Conservation (phyloP, 1,140 invertebrate species). For the Rhagoletis zephyria region DNA sequence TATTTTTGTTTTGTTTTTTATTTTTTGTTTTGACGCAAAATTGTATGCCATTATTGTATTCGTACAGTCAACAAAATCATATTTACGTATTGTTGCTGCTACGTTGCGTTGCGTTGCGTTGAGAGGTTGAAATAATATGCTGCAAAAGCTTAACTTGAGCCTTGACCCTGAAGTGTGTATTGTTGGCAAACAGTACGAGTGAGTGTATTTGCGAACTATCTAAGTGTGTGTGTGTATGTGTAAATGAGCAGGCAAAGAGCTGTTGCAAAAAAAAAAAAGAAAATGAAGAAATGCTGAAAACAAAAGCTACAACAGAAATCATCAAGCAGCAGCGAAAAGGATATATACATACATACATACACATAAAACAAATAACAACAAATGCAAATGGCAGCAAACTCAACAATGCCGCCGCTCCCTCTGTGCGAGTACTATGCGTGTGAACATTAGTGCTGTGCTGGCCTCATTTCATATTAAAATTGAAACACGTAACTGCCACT, state of each 20-base stretch:
- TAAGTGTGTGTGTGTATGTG: neutral
- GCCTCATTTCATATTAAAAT: constrained; percentile 47
- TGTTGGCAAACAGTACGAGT: neutral
- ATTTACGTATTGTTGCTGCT: neutral
- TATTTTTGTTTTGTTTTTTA: too few relatives aligned
- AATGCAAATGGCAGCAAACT: neutral
- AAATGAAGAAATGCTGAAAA: too few relatives aligned
- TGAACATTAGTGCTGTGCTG: neutral
- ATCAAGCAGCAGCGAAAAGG: neutral
- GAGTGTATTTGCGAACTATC: neutral
- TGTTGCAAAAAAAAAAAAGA: too few relatives aligned
- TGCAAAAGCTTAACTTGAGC: neutral
- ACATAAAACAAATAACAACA: neutral
- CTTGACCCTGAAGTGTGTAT: neutral
- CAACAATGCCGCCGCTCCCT: neutral
- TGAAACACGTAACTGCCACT: constrained; percentile 29
- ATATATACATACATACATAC: too few relatives aligned
- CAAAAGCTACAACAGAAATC: too few relatives aligned
- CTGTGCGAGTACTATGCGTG: neutral
- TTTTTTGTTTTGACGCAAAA: too few relatives aligned
- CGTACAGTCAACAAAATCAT: neutral
- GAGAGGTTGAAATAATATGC: too few relatives aligned
- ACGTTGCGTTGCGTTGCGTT: neutral
- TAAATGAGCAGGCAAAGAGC: neutral
- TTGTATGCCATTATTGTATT: too few relatives aligned